Base-by-base conservation (phyloP, 2,113 vertebrate genomes). In the Cheirogaleus medius region DNA sequence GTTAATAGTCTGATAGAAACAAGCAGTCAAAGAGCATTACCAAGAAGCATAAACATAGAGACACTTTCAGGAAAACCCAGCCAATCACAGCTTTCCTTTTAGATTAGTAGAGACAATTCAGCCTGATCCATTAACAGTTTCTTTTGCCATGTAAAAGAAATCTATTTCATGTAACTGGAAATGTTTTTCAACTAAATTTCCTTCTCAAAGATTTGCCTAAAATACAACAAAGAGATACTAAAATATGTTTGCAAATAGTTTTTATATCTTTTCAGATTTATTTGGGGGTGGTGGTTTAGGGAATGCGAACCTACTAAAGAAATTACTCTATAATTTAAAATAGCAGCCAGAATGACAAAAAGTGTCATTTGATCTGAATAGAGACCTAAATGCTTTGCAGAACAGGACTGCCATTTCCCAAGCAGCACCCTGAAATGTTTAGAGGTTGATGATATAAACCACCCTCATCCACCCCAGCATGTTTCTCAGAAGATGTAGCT, bases 231-330 rank as follows among this genome's bases (percentile, higher is more conserved):
- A 63, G 25, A 63, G 27, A 63, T 73, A 44, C 13, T 66, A 71
- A 85, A 76, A 47, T 94, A 78, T 74, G 27, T 42, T 74, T 34
- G 15, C 11, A 92, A 94, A 32, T 11, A 74, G 56, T 73, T 94
- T 81, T 66, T 8, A 68, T 82, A 74, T 83, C 18, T 87, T 87
- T 95, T 90, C 49, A 80, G 64, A 73, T 76, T 68, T 83, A 76
- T 69, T 60, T 34, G 47, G 44, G 32, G 71, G 49, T 34, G 8
- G 8, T 5, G 17, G 27, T 21, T 3, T 88, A 32, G 5, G 12
- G 29, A 60, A 73, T 49, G 71, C 18, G 21, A 47, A 68, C 7
- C 63, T 73, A 14, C 49, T 87, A 64, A 93, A 49, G 25, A 87
- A 47, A 44, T 32, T 44, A 80, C 56, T 63, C 32, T 64, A 66